Evolutionary conservation across 1,140 invertebrate species (phyloP).

Genomic region (Sipha flava): DNA sequence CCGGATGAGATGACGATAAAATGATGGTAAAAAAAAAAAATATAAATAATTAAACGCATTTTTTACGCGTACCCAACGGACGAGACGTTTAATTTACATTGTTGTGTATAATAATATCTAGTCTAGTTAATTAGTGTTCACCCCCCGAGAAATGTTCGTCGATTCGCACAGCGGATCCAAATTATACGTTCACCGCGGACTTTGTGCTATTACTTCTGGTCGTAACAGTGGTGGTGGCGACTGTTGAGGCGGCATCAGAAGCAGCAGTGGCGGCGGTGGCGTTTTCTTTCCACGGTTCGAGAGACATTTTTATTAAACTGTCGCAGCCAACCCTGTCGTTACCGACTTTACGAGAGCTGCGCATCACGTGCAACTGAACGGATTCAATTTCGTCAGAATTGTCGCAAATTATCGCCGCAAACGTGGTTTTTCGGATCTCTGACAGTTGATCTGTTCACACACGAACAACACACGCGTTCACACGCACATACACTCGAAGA

Average conservation of each 20-base stretch:
- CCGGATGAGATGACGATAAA: no score
- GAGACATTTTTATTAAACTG: conserved; percentile 27
- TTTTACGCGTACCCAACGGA: no score
- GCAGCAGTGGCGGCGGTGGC: not conserved
- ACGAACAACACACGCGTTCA: not conserved
- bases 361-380: conserved; percentile 72
- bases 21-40: no score
- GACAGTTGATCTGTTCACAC: conserved; percentile 56
- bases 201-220: not conserved
- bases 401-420: conserved; percentile 81
- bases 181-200: no score
- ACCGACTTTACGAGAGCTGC: conserved; percentile 39
- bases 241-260: not conserved
- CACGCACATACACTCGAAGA: not conserved
- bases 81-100: no score
- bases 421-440: conserved; percentile 72
- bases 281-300: conserved; percentile 10
- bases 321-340: not conserved
- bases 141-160: no score
- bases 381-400: conserved; percentile 66
- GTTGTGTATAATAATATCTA: no score
- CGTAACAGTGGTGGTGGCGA: not conserved
- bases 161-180: no score
- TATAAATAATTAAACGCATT: no score
- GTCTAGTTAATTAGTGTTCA: no score